Conservation (phyloP, 1,140 invertebrate species). For the Drosophila nigrodunni region DNA sequence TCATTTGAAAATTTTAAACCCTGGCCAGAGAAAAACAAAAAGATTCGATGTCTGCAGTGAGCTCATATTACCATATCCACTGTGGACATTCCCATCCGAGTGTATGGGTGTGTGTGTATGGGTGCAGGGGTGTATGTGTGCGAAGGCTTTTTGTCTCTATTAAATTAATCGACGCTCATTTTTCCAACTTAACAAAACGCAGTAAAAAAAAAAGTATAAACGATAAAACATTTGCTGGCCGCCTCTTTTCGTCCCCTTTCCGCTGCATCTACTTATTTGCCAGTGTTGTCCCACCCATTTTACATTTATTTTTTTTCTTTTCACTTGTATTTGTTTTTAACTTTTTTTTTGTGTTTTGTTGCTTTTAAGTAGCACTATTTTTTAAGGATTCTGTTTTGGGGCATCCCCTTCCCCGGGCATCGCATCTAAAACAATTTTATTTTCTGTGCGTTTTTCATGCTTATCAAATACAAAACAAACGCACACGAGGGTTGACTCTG, state of each 20-base stretch:
- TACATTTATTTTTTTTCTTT: constrained; percentile 54
- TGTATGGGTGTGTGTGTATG: constrained; percentile 23
- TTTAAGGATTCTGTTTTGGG: constrained; percentile 80
- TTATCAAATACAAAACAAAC: constrained; percentile 81
- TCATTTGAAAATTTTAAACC: too few species aligned
- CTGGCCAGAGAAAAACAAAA: too few species aligned
- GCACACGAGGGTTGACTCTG: constrained; percentile 56
- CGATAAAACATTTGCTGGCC: constrained; percentile 82
- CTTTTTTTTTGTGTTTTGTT: constrained; percentile 28
- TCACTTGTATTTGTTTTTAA: constrained; percentile 9
- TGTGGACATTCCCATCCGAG: constrained; percentile 10
- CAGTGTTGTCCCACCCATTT: constrained; percentile 48
- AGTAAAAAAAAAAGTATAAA: constrained; percentile 76
- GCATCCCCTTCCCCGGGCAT: constrained; percentile 25
- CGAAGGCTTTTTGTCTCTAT: constrained; percentile 83
- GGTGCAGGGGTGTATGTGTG: constrained; percentile 60
- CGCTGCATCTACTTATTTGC: constrained; percentile 32
- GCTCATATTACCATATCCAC: constrained; percentile 31
- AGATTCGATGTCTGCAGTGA: neutral
- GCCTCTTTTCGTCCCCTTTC: constrained; percentile 20
- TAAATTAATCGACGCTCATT: constrained; percentile 84
- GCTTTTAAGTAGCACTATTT: constrained; percentile 84
- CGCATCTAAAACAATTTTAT: constrained; percentile 66
- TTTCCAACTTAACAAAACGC: constrained; percentile 83
- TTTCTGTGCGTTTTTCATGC: constrained; percentile 77